Evolutionary conservation across 2,797 vertebrate genomes (phyloP), one percentile per base, ranked within the genome.

Genomic region (Gobionotothen gibberifrons): DNA sequence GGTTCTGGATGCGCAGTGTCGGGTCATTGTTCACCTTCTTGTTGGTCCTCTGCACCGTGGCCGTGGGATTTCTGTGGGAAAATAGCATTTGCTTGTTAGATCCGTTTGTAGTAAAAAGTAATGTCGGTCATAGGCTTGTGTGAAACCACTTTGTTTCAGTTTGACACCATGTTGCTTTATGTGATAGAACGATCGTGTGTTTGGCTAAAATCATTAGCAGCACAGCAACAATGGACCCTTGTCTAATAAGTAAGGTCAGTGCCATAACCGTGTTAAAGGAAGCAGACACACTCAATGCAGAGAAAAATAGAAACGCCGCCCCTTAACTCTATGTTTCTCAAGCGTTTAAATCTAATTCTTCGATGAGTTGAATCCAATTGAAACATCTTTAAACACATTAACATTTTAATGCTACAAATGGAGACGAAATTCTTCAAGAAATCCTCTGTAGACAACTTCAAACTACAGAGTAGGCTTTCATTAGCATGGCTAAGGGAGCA

Each of bases 21-120:
- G 96, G 92, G 85, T 99, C 97, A 69, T 98, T 98, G 94, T 99
- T 99, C 71, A 99, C 96, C 90, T 98, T 98, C 93, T 97, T 98
- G 93, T 98, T 98, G 92, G 97, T 94, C 94, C 97, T 96, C 93
- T 98, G 97, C 87, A 93, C 96, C 9, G 95, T 93, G 42, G 93
- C 94, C 84, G 98, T 98, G 13, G 97, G 96, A 88, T 99, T 98
- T 93, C 98, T 99, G 93, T 9, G 53, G 8, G 11, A 29, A 26
- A 55, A 75, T 9, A 16, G 0, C 26, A 70, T 1, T 10, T 4
- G 44, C 17, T 76, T 43, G 19, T 53, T 69, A 12, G 47, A 69
- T 57, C 2, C 3, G 17, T 1, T 51, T 48, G 32, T 10, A 74
- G 46, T 9, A 64, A 60, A 52, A 36, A n/a, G 7, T 0, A 43